Base-by-base conservation (phyloP, 2,888 invertebrate genomes). In the Epiblema foenella region DNA sequence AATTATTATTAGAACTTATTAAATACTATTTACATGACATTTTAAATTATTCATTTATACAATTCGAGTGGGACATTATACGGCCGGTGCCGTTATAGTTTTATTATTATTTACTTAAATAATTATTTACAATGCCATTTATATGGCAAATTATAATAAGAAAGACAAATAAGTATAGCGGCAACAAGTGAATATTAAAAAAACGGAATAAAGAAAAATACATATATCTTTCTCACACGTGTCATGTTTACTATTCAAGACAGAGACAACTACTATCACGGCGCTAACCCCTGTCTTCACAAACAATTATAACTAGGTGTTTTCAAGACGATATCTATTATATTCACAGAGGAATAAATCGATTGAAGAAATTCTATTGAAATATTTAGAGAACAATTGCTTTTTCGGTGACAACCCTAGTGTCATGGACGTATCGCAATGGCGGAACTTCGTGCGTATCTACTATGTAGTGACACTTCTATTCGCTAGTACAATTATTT, bases 41-140 rank as follows among this genome's bases (percentile, higher is more conserved):
- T 24, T 78, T 79, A 79, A 78, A 72, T 81, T 80, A 78, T 81
- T 75, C 73, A 82, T 84, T 83, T 86, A 81, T 84, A 89, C 85
- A 86, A 82, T 79, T 88, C 86, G 83, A 82, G 86, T 88, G 86
- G 87, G 86, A 83, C 79, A 79, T 75, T 75, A 76, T 81, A 83
- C 78, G 79, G 81, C 80, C 84, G 82, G 69, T 70, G 65, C 57
- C 57, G 74, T 77, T 74, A 75, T 64, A 39, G 3, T 42, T 52
- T 62, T 62, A 67, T 54, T 29, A 62, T 49, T 71, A 57, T 58
- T 63, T 58, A 72, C 52, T 64, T 64, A 72, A 70, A 69, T 65
- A 69, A 58, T 74, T 73, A 75, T 73, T 68, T 72, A 76, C 75
- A 76, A 62, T 60, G 64, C 57, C 65, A 72, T 66, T 69, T 69